A percentile compares a stretch with the other conserved stretches of the same genome.
phyloP scores from a whole-genome alignment of 2,888 invertebrate genomes.

The Ennomos fuscantarius region DNA sequence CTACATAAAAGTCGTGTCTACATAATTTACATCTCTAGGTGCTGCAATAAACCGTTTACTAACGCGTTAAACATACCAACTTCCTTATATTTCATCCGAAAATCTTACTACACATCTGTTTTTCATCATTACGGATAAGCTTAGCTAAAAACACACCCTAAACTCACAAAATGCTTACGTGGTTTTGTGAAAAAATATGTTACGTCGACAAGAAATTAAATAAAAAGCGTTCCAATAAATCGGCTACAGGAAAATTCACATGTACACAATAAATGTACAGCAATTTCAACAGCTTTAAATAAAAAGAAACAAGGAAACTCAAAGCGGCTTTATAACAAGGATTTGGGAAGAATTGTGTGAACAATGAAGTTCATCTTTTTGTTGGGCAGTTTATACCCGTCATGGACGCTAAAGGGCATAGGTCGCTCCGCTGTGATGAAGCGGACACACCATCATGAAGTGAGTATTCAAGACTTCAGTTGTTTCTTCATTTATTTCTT shows the following conservation, averaged over 20 bases:
- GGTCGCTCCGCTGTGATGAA: constrained; percentile 41
- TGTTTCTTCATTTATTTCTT: no score
- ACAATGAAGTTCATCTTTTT: constrained; percentile 38
- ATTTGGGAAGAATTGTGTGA: constrained; percentile 22
- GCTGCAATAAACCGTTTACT: constrained; percentile 21
- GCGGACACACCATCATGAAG: not conserved
- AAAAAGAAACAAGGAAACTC: constrained; percentile 22
- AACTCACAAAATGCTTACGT: constrained; percentile 4
- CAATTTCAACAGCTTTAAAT: constrained; percentile 25
- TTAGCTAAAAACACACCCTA: constrained; percentile 22
- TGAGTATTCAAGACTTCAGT: no score
- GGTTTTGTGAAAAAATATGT: constrained; percentile 4
- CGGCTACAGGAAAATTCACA: no score
- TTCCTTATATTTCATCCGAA: constrained; percentile 10
- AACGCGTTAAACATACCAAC: constrained; percentile 15
- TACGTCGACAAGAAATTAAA: constrained; percentile 4
- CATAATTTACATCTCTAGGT: constrained; percentile 15
- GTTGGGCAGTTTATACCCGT: constrained; percentile 40
- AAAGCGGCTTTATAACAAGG: constrained; percentile 15
- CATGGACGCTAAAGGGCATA: constrained; percentile 48
- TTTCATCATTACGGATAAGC: constrained; percentile 3
- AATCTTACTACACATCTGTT: constrained; percentile 10
- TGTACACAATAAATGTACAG: constrained; percentile 20
- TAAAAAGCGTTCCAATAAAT: not conserved
- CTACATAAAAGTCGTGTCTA: constrained; percentile 19